Conservation (phyloP, 2,797 vertebrate species). For the Tangara arthus region DNA sequence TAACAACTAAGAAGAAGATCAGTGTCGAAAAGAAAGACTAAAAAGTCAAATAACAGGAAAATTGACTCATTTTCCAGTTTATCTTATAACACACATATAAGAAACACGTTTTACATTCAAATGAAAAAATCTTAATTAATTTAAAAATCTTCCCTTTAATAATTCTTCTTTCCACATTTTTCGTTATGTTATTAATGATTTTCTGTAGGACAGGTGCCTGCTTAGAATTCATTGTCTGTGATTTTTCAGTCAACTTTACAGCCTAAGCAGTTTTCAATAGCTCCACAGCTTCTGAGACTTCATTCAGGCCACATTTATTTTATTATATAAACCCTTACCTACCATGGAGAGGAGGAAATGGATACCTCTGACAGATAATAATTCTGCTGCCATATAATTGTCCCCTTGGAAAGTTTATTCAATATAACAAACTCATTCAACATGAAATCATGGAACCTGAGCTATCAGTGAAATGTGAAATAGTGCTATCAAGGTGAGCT, state of each 20-base stretch:
- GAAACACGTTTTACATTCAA: fast-evolving
- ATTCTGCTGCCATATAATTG: background rate
- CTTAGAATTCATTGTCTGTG: background rate
- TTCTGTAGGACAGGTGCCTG: background rate
- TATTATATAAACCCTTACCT: background rate
- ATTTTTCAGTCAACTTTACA: background rate
- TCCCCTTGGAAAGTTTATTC: background rate
- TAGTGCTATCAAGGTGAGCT: background rate
- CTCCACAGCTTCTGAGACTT: background rate
- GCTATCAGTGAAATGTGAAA: background rate
- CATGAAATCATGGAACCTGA: background rate
- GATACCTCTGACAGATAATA: background rate
- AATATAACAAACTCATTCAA: background rate
- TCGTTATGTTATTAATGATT: background rate
- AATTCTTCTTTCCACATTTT: background rate
- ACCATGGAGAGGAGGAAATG: background rate
- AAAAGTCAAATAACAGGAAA: background rate
- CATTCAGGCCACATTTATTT: background rate
- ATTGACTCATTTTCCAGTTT: background rate
- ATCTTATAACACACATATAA: background rate
- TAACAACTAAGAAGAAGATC: background rate
- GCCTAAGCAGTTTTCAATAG: background rate
- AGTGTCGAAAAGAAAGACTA: background rate
- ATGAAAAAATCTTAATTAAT: background rate
- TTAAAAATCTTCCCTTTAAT: background rate